Percentiles rank a stretch among this genome's conserved stretches.
Evolutionary conservation across 2,888 invertebrate genomes (phyloP).

Genomic region (Catocala sponsa): DNA sequence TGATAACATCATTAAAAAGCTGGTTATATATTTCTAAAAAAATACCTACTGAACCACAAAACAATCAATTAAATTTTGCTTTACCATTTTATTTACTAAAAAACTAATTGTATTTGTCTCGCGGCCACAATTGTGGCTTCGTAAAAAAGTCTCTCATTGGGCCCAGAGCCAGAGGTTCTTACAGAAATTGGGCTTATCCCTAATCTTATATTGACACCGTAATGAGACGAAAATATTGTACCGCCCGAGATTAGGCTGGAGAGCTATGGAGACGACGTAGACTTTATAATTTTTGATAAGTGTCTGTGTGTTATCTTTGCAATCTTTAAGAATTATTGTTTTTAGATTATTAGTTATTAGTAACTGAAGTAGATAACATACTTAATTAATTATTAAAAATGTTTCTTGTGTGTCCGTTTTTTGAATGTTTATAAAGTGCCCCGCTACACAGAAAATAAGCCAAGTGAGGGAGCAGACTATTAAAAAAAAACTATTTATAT

Average conservation of each 20-base stretch:
- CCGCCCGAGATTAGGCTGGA: conserved; percentile 56
- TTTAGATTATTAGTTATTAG: too few relatives aligned
- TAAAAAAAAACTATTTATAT: too few relatives aligned
- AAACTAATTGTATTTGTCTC: conserved; percentile 71
- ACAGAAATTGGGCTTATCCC: conserved; percentile 83
- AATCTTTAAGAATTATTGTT: too few relatives aligned
- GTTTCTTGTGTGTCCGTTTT: too few relatives aligned
- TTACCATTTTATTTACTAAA: conserved; percentile 43
- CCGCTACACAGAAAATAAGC: too few relatives aligned
- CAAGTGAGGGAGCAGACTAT: too few relatives aligned
- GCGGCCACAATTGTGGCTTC: conserved; percentile 76
- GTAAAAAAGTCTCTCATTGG: conserved; percentile 74
- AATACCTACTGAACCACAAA: conserved; percentile 25
- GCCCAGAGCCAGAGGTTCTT: conserved; percentile 63
- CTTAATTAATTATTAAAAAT: too few relatives aligned
- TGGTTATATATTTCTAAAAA: too few relatives aligned
- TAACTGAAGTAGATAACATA: too few relatives aligned
- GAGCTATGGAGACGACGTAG: conserved; percentile 26
- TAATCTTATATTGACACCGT: conserved; percentile 87
- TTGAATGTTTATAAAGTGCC: too few relatives aligned
- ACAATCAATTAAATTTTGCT: conserved; percentile 6
- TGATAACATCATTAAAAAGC: too few relatives aligned
- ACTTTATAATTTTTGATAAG: too few relatives aligned
- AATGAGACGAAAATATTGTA: conserved; percentile 86
- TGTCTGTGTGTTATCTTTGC: not conserved